Percentiles rank a stretch among this genome's conserved stretches.
These are phyloP conservation scores for Adelphocoris suturalis DNA, from an alignment of 2,888 invertebrate genomes.

Conservation along the genomic window DNA sequence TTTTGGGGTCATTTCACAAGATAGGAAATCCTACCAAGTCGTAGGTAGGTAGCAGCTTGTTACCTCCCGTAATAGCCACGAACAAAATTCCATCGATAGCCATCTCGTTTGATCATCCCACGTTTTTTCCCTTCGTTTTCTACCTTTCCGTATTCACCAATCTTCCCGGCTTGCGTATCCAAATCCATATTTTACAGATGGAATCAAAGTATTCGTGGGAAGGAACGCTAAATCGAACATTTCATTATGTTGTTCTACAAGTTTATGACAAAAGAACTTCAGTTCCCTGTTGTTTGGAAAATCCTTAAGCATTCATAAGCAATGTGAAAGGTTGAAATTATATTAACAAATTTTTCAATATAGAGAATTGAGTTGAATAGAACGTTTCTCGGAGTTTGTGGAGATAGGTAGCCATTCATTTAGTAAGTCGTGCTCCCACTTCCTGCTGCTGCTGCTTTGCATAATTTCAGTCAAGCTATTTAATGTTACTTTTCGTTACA, in stretches of 20 bases:
- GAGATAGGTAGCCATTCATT: too few relatives aligned
- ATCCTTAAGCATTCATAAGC: background rate
- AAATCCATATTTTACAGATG: background rate
- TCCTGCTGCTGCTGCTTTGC: too few relatives aligned
- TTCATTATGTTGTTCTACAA: background rate
- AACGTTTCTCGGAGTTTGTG: too few relatives aligned
- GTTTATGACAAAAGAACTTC: background rate
- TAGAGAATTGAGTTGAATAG: too few relatives aligned
- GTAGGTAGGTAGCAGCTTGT: slow-evolving; percentile 19
- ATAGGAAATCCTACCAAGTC: background rate
- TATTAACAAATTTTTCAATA: background rate
- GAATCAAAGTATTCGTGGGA: background rate
- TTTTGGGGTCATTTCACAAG: slow-evolving; percentile 11
- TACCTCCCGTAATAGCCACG: slow-evolving; percentile 13
- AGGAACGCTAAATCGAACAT: slow-evolving; percentile 9
- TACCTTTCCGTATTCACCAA: background rate
- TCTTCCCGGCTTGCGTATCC: background rate
- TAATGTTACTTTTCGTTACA: too few relatives aligned
- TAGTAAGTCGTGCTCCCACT: too few relatives aligned
- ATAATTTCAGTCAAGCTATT: too few relatives aligned
- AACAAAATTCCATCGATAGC: slow-evolving; percentile 27
- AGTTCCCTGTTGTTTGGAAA: background rate
- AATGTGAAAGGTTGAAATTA: background rate
- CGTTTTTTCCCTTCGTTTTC: background rate
- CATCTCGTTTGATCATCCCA: slow-evolving; percentile 19